Base-by-base conservation (phyloP, 2,113 vertebrate species). In the Gallinago media region DNA sequence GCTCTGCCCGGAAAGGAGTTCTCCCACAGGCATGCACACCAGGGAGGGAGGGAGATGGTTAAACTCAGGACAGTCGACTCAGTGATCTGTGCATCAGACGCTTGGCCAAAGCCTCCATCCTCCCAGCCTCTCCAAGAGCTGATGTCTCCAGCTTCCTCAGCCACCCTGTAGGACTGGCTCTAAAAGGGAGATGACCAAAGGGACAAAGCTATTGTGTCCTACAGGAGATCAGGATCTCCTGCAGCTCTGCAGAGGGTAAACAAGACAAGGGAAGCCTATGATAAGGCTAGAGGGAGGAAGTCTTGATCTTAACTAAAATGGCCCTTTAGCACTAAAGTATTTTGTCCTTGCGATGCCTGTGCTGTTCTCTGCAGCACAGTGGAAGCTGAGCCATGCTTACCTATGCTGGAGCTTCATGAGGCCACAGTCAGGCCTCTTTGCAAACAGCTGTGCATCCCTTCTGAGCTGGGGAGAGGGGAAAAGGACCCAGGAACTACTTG, bases 131-230 rank as follows among this genome's bases (percentile, higher is more conserved):
- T 94, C 73, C 84, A 73, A n/a, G 75, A 91, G 34, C 70, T 87
- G 49, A 65, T 66, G 80, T 61, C 61, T 95, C 80, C 9, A 7
- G 68, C 95, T 80, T 63, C 76, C 79, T 86, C 75, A 29, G 79
- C 14, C 1, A 0, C 49, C 46, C 14, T 4, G 2, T n/a, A 61
- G 56, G 27, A 12, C 71, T 66, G 58, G 15, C 52, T 87, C 31
- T 78, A 61, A 95, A 95, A 94, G 83, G 91, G 80, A 89, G 91
- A 47, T 67, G 12, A 55, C 86, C 82, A 86, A 75, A 80, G n/a
- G 26, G 65, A 75, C 36, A 40, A 71, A 92, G 42, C 63, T 87
- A 6, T n/a, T 55, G 8, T 36, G 34, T 52, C 52, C 49, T 67
- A 20, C 22, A 8, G 12, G 49, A 50, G 31, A 79, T 18, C 36